These are phyloP conservation scores for Gryon sp. DNA, from an alignment of 1,140 invertebrate species.

Conservation along the genomic window DNA sequence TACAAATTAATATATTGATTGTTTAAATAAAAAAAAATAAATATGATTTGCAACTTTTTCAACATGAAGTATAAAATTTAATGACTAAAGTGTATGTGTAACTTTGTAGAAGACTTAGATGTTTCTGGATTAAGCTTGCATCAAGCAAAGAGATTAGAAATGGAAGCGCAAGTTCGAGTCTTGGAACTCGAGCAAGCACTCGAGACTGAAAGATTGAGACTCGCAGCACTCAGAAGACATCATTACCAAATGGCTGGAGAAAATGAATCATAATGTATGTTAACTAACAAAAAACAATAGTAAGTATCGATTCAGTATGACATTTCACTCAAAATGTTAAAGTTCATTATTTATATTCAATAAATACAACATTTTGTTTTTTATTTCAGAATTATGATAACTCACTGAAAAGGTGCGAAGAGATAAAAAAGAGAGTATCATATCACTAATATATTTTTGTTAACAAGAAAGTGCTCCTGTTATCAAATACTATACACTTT, in stretches of 20 bases:
- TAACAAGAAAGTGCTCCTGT: constrained; percentile 47
- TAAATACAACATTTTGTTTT: too few species aligned
- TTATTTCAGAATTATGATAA: constrained; percentile 31
- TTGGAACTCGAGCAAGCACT: constrained; percentile 95
- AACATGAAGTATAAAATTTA: too few species aligned
- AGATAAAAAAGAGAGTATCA: too few species aligned
- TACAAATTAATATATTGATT: too few species aligned
- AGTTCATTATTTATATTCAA: too few species aligned
- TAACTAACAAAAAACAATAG: constrained; percentile 15
- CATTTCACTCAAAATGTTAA: too few species aligned
- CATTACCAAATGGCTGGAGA: constrained; percentile 94
- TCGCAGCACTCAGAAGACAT: constrained; percentile 92
- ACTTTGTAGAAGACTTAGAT: constrained; percentile 91
- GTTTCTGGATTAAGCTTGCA: constrained; percentile 93
- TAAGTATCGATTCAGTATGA: too few species aligned
- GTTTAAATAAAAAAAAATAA: too few species aligned
- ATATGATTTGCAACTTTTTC: too few species aligned
- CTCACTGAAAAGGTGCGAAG: constrained; percentile 12
- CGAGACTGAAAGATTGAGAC: constrained; percentile 89
- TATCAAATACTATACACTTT: constrained; percentile 44
- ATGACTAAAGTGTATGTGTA: too few species aligned
- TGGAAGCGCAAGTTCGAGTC: constrained; percentile 96
- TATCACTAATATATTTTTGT: constrained; percentile 57
- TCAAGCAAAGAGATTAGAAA: constrained; percentile 96
- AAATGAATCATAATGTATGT: constrained; percentile 79